phyloP scores from a whole-genome alignment of 30 jellyfish, hydroid and myxozoan species.

The Aurelia coerulea region DNA sequence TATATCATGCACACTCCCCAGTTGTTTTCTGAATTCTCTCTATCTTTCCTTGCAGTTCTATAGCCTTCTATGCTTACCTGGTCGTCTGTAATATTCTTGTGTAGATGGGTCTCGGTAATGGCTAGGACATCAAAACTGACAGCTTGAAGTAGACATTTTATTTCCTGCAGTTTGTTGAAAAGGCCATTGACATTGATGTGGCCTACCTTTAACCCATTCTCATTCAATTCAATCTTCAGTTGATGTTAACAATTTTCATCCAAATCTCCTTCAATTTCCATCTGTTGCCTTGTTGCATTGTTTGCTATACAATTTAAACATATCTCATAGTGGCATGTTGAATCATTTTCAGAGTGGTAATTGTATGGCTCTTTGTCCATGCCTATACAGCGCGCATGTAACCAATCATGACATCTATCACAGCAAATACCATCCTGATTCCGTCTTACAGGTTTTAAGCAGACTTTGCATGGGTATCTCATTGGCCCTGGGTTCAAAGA shows the following conservation, averaged over 20 bases:
- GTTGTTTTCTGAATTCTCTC: conserved; percentile 45
- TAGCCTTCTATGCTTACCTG: conserved; percentile 27
- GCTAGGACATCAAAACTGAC: conserved; percentile 20
- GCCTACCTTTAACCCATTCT: conserved; percentile 15
- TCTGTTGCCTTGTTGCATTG: neutral
- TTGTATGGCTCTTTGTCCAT: conserved; percentile 7
- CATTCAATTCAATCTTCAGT: neutral
- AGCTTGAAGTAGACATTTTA: conserved; percentile 39
- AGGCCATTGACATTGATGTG: conserved; percentile 59
- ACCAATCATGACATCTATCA: conserved; percentile 20
- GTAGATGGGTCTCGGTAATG: conserved; percentile 37
- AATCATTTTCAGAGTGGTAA: neutral
- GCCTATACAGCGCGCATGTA: conserved; percentile 29
- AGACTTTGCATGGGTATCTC: conserved; percentile 38
- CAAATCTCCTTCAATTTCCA: neutral
- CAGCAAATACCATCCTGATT: conserved; percentile 32
- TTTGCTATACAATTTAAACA: conserved; percentile 5
- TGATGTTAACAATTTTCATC: conserved; percentile 12
- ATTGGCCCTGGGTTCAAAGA: conserved; percentile 34
- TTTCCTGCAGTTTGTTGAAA: conserved; percentile 24
- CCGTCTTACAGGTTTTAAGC: conserved; percentile 13
- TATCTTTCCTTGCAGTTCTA: conserved; percentile 33
- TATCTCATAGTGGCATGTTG: conserved; percentile 24
- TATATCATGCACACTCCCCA: conserved; percentile 61
- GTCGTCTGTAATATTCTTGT: conserved; percentile 26